Percentiles rank a stretch among this genome's conserved stretches.
Evolutionary conservation across 1,140 invertebrate species (phyloP).

Genomic region (Bradysia coprophila): DNA sequence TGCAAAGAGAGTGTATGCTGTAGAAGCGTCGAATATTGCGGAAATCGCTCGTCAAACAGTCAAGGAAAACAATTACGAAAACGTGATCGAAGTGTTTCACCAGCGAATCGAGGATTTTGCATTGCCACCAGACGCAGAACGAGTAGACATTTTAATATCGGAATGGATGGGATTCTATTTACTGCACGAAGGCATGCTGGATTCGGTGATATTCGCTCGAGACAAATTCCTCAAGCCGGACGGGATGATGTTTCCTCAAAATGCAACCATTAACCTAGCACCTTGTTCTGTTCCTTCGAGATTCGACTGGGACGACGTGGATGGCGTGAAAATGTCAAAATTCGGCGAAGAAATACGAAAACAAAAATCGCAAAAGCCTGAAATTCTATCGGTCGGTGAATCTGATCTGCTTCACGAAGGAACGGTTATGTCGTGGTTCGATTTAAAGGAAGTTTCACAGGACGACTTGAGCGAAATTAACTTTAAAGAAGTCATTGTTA

Average conservation of each 20-base stretch:
- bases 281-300: constrained; percentile 50
- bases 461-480: constrained; percentile 27
- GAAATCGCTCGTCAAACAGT: constrained; percentile 72
- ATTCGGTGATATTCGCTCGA: constrained; percentile 75
- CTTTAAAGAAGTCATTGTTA: constrained; percentile 25
- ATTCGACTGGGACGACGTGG: constrained; percentile 34
- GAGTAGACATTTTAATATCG: constrained; percentile 92
- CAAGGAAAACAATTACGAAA: constrained; percentile 42
- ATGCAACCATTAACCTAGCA: constrained; percentile 35
- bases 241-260: constrained; percentile 47
- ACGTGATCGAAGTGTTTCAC: constrained; percentile 44
- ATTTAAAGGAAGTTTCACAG: constrained; percentile 29
- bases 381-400: constrained; percentile 25
- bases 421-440: constrained; percentile 33
- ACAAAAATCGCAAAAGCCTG: constrained; percentile 32
- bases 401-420: constrained; percentile 32
- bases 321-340: constrained; percentile 32
- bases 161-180: constrained; percentile 99
- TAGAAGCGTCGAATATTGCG: constrained; percentile 82
- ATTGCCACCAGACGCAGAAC: constrained; percentile 55
- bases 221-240: constrained; percentile 74
- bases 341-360: constrained; percentile 29
- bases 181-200: constrained; percentile 95
- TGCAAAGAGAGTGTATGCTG: constrained; percentile 78
- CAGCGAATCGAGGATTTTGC: constrained; percentile 50